phyloP scores from a whole-genome alignment of 2,113 vertebrate genomes.

The Chaetodon trifascialis region DNA sequence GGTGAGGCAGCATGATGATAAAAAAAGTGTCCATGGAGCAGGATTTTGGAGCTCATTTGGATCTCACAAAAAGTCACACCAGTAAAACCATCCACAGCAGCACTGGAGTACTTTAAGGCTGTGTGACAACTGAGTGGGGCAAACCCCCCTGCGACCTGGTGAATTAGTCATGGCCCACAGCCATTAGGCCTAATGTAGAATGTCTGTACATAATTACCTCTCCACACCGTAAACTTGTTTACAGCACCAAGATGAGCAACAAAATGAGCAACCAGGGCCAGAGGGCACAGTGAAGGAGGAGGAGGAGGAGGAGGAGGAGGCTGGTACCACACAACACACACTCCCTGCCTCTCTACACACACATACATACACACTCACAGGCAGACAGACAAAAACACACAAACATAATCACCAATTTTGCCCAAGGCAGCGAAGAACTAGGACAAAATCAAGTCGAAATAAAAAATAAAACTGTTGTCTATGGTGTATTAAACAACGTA shows the following conservation, averaged over 20 bases:
- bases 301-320: neutral
- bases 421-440: slow-evolving; percentile 54
- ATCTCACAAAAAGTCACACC: neutral
- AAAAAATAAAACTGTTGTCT: slow-evolving; percentile 64
- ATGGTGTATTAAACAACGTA: slow-evolving; percentile 30
- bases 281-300: slow-evolving; percentile 32
- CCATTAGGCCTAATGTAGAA: slow-evolving; percentile 78
- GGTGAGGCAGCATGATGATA: neutral
- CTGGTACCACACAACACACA: slow-evolving; percentile 38
- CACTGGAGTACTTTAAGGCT: slow-evolving; percentile 41
- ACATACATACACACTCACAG: neutral
- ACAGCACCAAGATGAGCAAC: slow-evolving; percentile 72
- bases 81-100: slow-evolving; percentile 19
- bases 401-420: slow-evolving; percentile 40
- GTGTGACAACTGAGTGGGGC: slow-evolving; percentile 48
- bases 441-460: slow-evolving; percentile 62
- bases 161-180: slow-evolving; percentile 77
- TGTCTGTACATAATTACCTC: slow-evolving; percentile 78
- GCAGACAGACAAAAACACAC: slow-evolving; percentile 24
- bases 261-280: slow-evolving; percentile 58
- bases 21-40: neutral
- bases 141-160: slow-evolving; percentile 57
- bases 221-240: slow-evolving; percentile 75
- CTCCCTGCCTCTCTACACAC: slow-evolving; percentile 13
- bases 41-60: slow-evolving; percentile 21